Percentiles rank a stretch among this genome's conserved stretches.
Evolutionary conservation across 2,113 vertebrate genomes (phyloP).

Genomic region (Emydura subglobosa): DNA sequence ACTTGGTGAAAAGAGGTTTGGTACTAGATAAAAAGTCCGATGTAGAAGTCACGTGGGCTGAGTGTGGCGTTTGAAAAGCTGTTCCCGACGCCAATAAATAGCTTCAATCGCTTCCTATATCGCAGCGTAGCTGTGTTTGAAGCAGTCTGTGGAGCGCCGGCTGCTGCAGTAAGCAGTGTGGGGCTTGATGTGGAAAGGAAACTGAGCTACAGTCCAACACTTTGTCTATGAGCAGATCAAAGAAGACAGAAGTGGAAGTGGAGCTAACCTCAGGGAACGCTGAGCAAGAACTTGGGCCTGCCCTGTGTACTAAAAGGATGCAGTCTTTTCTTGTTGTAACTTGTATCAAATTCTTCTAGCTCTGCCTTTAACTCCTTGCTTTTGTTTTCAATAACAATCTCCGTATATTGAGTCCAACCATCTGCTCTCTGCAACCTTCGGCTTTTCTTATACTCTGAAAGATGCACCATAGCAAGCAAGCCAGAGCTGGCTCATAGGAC

Average conservation of each 20-base stretch:
- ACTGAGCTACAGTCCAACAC: not conserved
- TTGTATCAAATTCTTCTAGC: not conserved
- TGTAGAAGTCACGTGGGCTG: not conserved
- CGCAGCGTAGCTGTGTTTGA: not conserved
- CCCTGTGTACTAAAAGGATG: not conserved
- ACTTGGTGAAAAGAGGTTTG: not conserved
- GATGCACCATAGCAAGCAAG: not conserved
- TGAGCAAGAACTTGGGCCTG: not conserved
- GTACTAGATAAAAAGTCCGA: not conserved
- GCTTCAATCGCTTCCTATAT: not conserved
- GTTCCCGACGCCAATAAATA: not conserved
- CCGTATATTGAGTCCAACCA: not conserved
- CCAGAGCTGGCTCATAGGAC: too few species aligned
- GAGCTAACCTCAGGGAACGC: not conserved
- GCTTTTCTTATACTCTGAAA: not conserved
- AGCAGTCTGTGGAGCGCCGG: not conserved
- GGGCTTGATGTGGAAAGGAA: not conserved
- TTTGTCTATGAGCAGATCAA: not conserved
- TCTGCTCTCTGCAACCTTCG: rapidly evolving
- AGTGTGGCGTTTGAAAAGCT: not conserved
- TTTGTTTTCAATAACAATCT: not conserved
- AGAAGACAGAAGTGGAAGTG: not conserved
- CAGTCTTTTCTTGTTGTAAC: not conserved
- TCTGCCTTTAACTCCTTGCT: not conserved
- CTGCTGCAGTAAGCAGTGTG: not conserved